phyloP scores from a whole-genome alignment of 2,797 vertebrate genomes.

The Delichon dasypus region DNA sequence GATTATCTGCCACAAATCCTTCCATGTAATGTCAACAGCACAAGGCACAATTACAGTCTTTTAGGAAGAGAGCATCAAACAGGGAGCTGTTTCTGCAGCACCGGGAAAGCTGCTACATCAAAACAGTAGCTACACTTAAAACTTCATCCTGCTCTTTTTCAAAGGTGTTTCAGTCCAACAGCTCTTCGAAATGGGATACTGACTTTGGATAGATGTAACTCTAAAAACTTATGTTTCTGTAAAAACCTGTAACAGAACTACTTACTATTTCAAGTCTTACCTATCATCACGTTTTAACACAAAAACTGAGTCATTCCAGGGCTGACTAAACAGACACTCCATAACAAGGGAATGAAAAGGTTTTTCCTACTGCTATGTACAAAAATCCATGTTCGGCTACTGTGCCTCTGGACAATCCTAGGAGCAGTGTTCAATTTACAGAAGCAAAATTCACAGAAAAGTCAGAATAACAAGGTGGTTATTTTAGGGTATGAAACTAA shows the following conservation, averaged over 20 bases:
- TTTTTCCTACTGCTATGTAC: neutral
- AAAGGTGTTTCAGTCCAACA: neutral
- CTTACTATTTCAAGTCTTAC: neutral
- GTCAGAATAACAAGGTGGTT: neutral
- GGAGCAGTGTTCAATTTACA: neutral
- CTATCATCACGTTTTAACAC: neutral
- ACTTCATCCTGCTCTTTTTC: neutral
- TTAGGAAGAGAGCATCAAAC: neutral
- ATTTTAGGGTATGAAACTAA: neutral
- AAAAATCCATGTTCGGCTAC: neutral
- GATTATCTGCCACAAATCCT: neutral
- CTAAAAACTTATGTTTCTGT: neutral
- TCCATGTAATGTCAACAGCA: rapidly evolving
- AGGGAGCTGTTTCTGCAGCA: neutral
- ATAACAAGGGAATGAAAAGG: neutral
- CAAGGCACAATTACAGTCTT: neutral
- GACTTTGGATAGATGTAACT: neutral
- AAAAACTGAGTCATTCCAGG: neutral
- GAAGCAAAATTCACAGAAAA: neutral
- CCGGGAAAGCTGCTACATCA: neutral
- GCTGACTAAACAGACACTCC: neutral
- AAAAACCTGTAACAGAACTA: neutral
- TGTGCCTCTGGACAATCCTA: neutral
- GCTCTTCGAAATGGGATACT: neutral
- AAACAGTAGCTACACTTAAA: neutral